Base-by-base conservation (phyloP, 2,113 vertebrate species). In the Suricata suricatta region DNA sequence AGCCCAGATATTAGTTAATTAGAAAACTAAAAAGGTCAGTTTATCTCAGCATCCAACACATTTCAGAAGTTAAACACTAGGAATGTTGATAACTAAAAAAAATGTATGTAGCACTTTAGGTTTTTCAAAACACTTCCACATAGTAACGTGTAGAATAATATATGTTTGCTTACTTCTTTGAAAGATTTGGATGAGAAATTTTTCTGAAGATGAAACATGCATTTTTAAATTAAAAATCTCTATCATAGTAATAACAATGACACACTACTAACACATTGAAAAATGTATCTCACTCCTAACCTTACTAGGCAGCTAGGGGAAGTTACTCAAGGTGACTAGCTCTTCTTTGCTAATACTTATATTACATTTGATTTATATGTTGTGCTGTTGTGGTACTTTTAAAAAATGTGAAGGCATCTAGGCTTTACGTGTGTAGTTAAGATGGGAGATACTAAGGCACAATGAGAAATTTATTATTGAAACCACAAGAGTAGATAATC, bases 361-460 rank as follows among this genome's bases (percentile, higher is more conserved):
- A 31, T 31, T 76, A 19, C 10, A 93, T 96, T 97, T 83, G 89
- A 93, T 96, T 93, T 81, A 80, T 86, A n/a, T 84, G 38, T 68
- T 76, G 52, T 50, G 44, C 52, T 97, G 31, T 31, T 85, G 27
- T 60, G 52, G 35, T 87, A 68, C 35, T 82, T 87, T 87, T 7
- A 68, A 77, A 82, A 93, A 84, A 38, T 29, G 41, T 25, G 31
- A 93, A 88, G 27, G 16, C 63, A 84, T 25, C 14, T 12, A 66
- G 50, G 23, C 8, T 89, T 94, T 60, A 33, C 68, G 76, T 63
- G n/a, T 35, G 52, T 13, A 57, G 66, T 84, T 64, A 71, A 84
- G 21, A 33, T 74, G 44, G 29, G 29, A n/a, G 44, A 81, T 80
- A 64, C 21, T 5, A 19, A 93, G 41, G 60, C 27, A 74, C 31